Conservation (phyloP, 2,113 vertebrate genomes). For the Antechinus stuartii region DNA sequence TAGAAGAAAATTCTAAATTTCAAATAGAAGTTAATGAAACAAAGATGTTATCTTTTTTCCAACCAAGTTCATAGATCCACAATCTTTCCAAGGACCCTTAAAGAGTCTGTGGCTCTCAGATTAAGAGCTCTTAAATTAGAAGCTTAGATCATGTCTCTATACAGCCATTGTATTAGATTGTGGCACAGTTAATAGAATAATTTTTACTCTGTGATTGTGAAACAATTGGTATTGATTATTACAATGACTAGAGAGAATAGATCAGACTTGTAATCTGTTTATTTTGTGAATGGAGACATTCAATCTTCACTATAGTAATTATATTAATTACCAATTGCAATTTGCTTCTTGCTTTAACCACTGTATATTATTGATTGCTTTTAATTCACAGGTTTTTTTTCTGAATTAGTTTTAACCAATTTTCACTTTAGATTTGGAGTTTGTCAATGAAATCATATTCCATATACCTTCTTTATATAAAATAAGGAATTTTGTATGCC, state of each 20-base stretch:
- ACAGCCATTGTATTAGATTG: not conserved
- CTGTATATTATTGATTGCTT: not conserved
- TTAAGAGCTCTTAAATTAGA: not conserved
- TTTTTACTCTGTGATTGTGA: not conserved
- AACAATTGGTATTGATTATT: not conserved
- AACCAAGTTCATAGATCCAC: not conserved
- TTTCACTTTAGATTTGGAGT: not conserved
- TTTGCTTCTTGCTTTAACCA: not conserved
- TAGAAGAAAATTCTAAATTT: not conserved
- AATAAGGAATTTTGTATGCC: not conserved
- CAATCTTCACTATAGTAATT: not conserved
- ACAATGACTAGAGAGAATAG: not conserved
- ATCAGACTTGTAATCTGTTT: not conserved
- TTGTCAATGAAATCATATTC: slow-evolving; percentile 13
- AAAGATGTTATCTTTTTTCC: not conserved
- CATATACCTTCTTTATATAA: not conserved
- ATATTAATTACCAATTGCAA: not conserved
- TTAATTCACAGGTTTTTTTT: not conserved
- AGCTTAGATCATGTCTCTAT: not conserved
- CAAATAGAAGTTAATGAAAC: not conserved
- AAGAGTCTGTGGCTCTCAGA: not conserved
- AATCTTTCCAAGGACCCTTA: not conserved
- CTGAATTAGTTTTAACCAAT: not conserved
- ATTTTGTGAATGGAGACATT: not conserved
- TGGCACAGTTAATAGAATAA: not conserved